These are phyloP conservation scores for Rhopalosiphum maidis DNA, from an alignment of 1,140 invertebrate species.

Conservation along the genomic window DNA sequence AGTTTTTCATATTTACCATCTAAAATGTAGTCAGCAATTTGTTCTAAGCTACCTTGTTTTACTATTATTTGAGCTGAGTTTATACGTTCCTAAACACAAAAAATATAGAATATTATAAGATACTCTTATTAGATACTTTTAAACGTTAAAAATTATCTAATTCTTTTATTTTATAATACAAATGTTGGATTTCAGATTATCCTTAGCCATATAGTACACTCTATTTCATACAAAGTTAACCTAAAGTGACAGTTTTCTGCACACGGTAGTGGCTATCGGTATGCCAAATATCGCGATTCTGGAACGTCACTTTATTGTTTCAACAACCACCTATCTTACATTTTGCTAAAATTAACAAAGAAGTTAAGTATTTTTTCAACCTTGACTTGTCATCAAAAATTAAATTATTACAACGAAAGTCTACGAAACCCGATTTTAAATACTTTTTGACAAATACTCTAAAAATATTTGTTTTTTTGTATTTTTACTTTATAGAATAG, in stretches of 20 bases:
- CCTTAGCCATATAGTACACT: neutral
- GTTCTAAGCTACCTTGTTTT: constrained; percentile 20
- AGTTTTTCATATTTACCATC: constrained; percentile 42
- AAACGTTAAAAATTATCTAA: neutral
- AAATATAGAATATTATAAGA: neutral
- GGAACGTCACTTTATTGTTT: neutral
- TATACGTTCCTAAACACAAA: constrained; percentile 19
- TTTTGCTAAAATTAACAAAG: neutral
- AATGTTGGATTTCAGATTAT: neutral
- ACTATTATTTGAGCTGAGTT: constrained; percentile 40
- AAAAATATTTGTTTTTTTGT: no score
- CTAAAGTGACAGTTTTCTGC: neutral
- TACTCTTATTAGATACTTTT: neutral
- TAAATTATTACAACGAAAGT: neutral
- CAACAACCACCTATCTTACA: neutral
- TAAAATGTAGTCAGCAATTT: constrained; percentile 51
- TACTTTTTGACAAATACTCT: no score
- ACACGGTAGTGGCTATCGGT: accelerated
- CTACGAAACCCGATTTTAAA: neutral
- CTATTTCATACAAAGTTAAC: neutral
- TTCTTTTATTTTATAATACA: neutral
- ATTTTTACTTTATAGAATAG: no score
- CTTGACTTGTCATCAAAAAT: neutral
- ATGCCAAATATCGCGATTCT: neutral
- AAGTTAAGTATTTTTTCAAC: neutral